Evolutionary conservation across 2,113 vertebrate genomes (phyloP), one percentile per base, ranked within the genome.

Genomic region (Tretioscincus oriximinensis): DNA sequence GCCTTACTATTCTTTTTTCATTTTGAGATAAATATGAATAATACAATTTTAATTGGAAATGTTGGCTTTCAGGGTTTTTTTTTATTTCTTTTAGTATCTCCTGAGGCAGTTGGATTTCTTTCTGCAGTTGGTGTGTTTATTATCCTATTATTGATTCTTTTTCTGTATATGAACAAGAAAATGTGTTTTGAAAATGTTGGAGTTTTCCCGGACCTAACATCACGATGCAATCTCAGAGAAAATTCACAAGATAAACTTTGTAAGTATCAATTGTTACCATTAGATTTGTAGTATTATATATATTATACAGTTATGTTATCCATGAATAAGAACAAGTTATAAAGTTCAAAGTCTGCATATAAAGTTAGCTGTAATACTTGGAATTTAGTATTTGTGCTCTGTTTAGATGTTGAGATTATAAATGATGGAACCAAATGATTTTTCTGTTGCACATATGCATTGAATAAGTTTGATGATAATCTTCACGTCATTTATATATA

Each of bases 121-220:
- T 98, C 98, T 51, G 98, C 97, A 75, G 96, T 99, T 0, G 97
- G 97, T 2, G 95, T 99, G 85, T 97, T 99, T 94, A 96, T 98
- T 92, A 88, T 99, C 93, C 95, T 99, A 83, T 96, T 99, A 96
- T 94, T 98, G 81, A 91, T 99, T 54, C 95, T 99, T 88, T 98
- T 99, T 94, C 95, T 99, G 86, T 99, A 98, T 93, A 96, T 99
- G 93, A 99, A 98, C 93, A 99, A 98, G 95, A 99, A 98, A 94
- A 95, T 99, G 94, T 96, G 96, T 73, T 96, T 97, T 77, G 97
- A 98, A 91, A 98, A 95, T 89, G 93, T 96, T 89, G 97, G 95
- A 88, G 96, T 94, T 84, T 97, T 98, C 90, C 96, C 96, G 92
- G 96, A 97, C 93, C 96, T 98, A 0, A 96, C 97, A 92, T 92